Percentiles rank a stretch among this genome's conserved stretches.
phyloP scores from a whole-genome alignment of 2,797 vertebrate genomes.

The Darevskia mixta region DNA sequence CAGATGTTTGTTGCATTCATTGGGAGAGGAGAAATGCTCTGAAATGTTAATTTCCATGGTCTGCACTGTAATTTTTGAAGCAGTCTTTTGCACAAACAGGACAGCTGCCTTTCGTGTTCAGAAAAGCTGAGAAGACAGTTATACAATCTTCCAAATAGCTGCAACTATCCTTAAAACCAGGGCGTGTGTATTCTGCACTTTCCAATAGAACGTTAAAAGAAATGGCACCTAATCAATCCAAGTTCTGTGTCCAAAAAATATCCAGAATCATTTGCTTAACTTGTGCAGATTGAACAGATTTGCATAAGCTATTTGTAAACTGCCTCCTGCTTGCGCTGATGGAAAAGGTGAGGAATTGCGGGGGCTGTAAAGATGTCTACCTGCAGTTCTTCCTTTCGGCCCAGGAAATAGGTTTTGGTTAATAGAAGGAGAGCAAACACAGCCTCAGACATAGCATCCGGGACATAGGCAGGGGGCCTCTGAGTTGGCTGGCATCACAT shows the following conservation, averaged over 20 bases:
- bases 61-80: neutral
- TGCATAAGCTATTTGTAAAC: neutral
- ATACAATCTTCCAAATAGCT: neutral
- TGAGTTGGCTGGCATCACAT: neutral
- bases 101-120: neutral
- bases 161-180: neutral
- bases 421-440: neutral
- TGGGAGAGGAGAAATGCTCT: neutral
- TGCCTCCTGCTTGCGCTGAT: neutral
- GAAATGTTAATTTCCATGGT: neutral
- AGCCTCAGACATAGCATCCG: neutral
- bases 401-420: neutral
- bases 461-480: neutral
- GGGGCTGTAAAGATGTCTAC: no score
- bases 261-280: neutral
- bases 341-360: neutral
- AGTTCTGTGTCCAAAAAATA: neutral
- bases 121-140: neutral
- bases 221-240: neutral
- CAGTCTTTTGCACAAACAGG: neutral
- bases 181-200: neutral
- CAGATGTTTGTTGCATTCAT: neutral
- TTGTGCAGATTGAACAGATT: neutral
- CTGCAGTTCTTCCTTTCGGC: neutral
- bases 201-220: neutral